Conservation (phyloP, 2,113 vertebrate species). For the Grallaria varia region DNA sequence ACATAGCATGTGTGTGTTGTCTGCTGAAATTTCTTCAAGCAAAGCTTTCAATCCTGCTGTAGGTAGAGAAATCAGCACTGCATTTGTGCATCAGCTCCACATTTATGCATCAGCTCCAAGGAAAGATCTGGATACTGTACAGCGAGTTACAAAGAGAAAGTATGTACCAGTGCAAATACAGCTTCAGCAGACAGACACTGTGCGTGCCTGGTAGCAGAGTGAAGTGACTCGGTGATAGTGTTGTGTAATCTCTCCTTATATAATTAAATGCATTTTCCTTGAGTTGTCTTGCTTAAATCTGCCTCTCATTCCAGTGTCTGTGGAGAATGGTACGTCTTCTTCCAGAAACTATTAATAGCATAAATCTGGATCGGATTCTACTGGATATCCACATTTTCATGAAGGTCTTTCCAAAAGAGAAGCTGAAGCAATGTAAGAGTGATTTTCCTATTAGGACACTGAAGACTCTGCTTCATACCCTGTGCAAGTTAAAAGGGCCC, state of each 20-base stretch:
- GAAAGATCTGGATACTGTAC: not conserved
- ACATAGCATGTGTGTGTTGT: not conserved
- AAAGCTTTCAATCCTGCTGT: not conserved
- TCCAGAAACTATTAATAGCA: slow-evolving; percentile 88
- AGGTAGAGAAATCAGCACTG: not conserved
- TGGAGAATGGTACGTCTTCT: slow-evolving; percentile 97
- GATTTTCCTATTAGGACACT: slow-evolving; percentile 93
- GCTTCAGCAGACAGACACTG: not conserved
- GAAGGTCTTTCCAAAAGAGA: slow-evolving; percentile 97
- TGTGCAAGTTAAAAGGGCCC: slow-evolving; percentile 92
- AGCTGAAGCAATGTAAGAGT: slow-evolving; percentile 93
- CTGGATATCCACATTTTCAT: slow-evolving; percentile 96
- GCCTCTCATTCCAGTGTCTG: slow-evolving; percentile 81
- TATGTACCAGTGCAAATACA: not conserved
- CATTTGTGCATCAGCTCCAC: not conserved
- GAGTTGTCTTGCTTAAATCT: slow-evolving; percentile 4
- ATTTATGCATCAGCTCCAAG: not conserved
- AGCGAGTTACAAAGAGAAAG: not conserved
- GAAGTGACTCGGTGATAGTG: not conserved
- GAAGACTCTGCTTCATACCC: slow-evolving; percentile 91
- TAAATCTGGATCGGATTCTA: slow-evolving; percentile 94
- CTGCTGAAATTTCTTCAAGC: not conserved
- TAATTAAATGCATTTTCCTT: not conserved
- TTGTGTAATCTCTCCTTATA: not conserved
- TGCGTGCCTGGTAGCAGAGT: not conserved